A percentile compares a stretch with the other conserved stretches of the same genome.
phyloP scores from a whole-genome alignment of 1,140 invertebrate species.

The Sycophaga agraensis region DNA sequence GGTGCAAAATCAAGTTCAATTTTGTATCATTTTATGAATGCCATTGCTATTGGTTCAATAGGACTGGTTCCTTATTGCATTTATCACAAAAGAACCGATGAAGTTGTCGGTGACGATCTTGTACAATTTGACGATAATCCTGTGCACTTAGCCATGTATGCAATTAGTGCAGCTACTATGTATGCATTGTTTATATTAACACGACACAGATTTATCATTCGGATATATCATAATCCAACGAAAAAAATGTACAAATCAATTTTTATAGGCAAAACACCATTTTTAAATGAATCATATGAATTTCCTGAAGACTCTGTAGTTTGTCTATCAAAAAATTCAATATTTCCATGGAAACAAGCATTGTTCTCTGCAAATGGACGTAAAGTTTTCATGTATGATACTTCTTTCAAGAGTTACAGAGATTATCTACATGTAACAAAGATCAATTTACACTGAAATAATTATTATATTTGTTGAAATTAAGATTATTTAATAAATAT shows the following conservation, averaged over 20 bases:
- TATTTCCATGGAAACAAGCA: neutral
- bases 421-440: neutral
- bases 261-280: slow-evolving; percentile 21
- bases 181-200: neutral
- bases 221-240: slow-evolving; percentile 25
- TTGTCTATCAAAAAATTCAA: neutral
- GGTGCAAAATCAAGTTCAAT: slow-evolving; percentile 46
- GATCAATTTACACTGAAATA: too few species aligned
- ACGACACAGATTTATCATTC: neutral
- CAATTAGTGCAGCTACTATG: too few species aligned
- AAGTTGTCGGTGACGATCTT: too few species aligned
- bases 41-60: too few species aligned
- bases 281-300: neutral
- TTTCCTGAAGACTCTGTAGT: slow-evolving; percentile 1
- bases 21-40: neutral
- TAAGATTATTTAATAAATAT: neutral
- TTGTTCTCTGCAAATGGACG: slow-evolving; percentile 14
- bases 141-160: too few species aligned
- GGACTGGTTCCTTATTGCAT: too few species aligned
- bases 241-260: slow-evolving; percentile 11
- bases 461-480: slow-evolving; percentile 19
- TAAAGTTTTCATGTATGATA: slow-evolving; percentile 17
- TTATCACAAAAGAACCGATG: too few species aligned
- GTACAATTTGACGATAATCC: slow-evolving; percentile 30
- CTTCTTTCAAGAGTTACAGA: too few species aligned